These are phyloP conservation scores for Neocrepidodera transversa DNA, from an alignment of 2,888 invertebrate species.

Conservation along the genomic window DNA sequence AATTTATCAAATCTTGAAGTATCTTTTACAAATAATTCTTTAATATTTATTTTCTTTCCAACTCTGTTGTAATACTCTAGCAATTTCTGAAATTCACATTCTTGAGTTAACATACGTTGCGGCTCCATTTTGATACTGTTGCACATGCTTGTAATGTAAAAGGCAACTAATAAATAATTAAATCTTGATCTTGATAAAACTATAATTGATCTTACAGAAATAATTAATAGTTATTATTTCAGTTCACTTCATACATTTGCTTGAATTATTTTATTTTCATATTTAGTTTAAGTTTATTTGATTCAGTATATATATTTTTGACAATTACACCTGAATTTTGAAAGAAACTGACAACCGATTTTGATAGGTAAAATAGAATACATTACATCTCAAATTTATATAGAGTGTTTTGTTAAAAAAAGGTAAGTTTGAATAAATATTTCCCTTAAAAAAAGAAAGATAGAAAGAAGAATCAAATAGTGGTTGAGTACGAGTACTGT, in stretches of 20 bases:
- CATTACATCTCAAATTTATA: too few species aligned
- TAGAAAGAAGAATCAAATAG: too few species aligned
- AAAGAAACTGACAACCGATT: too few species aligned
- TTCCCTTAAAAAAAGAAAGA: too few species aligned
- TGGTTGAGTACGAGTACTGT: too few species aligned
- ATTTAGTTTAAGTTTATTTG: neutral
- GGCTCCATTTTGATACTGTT: constrained; percentile 59
- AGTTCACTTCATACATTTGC: neutral
- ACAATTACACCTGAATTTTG: too few species aligned
- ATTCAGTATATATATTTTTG: too few species aligned
- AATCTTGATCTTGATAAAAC: neutral
- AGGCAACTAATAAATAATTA: neutral
- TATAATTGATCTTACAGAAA: neutral
- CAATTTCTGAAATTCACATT: constrained; percentile 77
- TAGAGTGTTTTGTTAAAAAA: too few species aligned
- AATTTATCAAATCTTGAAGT: constrained; percentile 84
- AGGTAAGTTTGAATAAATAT: too few species aligned
- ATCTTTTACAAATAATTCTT: constrained; percentile 82
- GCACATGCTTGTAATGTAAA: neutral
- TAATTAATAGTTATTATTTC: neutral
- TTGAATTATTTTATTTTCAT: too few species aligned
- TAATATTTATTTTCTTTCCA: constrained; percentile 80
- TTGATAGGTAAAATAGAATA: too few species aligned
- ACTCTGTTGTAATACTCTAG: constrained; percentile 76
- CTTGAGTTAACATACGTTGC: constrained; percentile 66